Evolutionary conservation across 1,140 invertebrate species (phyloP).

Genomic region (Mamestra configurata): DNA sequence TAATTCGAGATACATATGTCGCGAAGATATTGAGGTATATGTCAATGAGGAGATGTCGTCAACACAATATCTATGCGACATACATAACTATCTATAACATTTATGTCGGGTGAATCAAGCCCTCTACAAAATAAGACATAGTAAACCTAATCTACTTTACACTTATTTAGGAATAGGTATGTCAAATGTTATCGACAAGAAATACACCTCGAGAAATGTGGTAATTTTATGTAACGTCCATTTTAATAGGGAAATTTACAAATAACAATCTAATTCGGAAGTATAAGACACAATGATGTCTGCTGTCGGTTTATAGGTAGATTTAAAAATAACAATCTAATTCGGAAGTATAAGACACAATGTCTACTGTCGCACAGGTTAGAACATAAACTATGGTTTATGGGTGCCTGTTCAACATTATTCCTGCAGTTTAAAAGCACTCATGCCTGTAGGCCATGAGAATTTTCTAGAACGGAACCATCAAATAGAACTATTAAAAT

Average conservation of each 20-base stretch:
- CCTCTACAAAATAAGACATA: constrained; percentile 50
- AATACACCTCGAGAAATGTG: constrained; percentile 63
- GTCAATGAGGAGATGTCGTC: neutral
- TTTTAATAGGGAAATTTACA: constrained; percentile 3
- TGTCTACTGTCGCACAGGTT: neutral
- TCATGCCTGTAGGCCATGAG: neutral
- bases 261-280: neutral
- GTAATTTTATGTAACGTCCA: constrained; percentile 27
- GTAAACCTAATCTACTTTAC: constrained; percentile 75
- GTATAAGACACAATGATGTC: neutral
- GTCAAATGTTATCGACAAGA: constrained; percentile 71
- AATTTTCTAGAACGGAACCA: neutral
- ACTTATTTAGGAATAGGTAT: constrained; percentile 78
- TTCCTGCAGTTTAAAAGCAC: neutral
- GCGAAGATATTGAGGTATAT: constrained; percentile 41
- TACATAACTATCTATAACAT: constrained; percentile 51
- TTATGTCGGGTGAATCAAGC: constrained; percentile 50
- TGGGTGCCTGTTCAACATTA: neutral
- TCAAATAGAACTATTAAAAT: neutral
- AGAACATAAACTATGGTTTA: neutral
- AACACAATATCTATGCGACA: constrained; percentile 42
- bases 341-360: neutral
- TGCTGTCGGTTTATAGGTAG: too few relatives aligned
- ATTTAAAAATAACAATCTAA: neutral
- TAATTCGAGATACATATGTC: constrained; percentile 69